phyloP scores from a whole-genome alignment of 2,113 vertebrate species.

The Ceuthmochares aereus region DNA sequence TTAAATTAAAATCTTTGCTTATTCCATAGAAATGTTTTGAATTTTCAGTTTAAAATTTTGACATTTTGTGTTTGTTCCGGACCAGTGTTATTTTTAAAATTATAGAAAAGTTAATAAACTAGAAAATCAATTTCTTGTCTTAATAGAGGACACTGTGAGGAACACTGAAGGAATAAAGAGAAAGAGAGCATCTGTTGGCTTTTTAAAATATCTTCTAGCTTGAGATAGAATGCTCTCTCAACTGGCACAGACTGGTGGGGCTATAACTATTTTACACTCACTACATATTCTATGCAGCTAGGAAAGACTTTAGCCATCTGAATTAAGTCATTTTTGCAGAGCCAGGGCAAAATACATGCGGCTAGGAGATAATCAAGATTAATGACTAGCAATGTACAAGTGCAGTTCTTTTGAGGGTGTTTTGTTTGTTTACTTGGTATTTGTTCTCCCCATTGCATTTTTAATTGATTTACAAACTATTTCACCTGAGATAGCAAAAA shows the following conservation, averaged over 20 bases:
- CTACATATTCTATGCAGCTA: neutral
- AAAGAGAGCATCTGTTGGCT: neutral
- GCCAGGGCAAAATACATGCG: neutral
- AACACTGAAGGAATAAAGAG: neutral
- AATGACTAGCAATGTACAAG: neutral
- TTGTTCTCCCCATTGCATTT: neutral
- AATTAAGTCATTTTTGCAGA: neutral
- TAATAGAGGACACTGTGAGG: neutral
- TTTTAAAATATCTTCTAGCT: neutral
- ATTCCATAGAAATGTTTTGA: neutral
- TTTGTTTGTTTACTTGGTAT: neutral
- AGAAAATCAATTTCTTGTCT: neutral
- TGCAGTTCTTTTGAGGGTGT: neutral
- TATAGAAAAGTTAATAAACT: neutral
- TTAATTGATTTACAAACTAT: neutral
- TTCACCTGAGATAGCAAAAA: neutral
- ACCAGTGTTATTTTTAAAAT: neutral
- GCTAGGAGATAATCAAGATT: neutral
- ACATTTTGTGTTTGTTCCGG: neutral
- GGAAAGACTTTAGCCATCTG: neutral
- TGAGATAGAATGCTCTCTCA: neutral
- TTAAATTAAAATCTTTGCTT: neutral
- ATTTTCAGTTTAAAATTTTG: neutral
- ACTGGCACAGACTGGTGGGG: neutral
- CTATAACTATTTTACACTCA: neutral